These are phyloP conservation scores for Metaphire vulgaris DNA, from an alignment of 1,140 invertebrate genomes.

Conservation along the genomic window DNA sequence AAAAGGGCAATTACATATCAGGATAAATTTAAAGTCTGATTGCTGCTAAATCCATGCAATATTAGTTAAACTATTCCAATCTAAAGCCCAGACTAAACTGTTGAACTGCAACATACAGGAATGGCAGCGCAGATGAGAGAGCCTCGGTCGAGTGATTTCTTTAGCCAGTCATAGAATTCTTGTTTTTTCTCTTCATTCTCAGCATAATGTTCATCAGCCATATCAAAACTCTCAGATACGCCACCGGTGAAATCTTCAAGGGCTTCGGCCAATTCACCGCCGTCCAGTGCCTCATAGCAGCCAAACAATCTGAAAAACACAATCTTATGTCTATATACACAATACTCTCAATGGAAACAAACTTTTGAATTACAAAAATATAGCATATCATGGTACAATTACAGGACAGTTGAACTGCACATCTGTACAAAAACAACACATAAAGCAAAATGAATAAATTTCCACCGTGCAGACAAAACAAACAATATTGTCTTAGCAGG, in stretches of 20 bases:
- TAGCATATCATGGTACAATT: background rate
- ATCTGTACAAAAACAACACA: background rate
- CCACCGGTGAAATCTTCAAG: constrained; percentile 61
- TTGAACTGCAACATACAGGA: constrained; percentile 42
- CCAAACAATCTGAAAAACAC: constrained; percentile 54
- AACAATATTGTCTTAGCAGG: no score
- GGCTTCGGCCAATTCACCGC: constrained; percentile 59
- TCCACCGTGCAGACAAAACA: background rate
- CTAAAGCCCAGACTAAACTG: no score
- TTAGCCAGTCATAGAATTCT: constrained; percentile 51
- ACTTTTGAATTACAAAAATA: background rate
- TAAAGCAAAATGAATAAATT: background rate
- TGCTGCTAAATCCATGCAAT: background rate
- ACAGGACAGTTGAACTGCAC: background rate
- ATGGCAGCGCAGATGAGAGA: constrained; percentile 56
- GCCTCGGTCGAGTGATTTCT: constrained; percentile 53
- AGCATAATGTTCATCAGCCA: constrained; percentile 49
- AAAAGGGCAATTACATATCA: no score
- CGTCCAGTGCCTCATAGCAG: constrained; percentile 59
- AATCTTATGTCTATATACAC: background rate
- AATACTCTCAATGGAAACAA: background rate
- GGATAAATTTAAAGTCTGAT: no score
- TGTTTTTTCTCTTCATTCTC: constrained; percentile 50
- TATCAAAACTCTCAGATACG: constrained; percentile 55
- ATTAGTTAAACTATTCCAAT: background rate